phyloP scores from a whole-genome alignment of 1,140 invertebrate species.

The Drosophila bocki region DNA sequence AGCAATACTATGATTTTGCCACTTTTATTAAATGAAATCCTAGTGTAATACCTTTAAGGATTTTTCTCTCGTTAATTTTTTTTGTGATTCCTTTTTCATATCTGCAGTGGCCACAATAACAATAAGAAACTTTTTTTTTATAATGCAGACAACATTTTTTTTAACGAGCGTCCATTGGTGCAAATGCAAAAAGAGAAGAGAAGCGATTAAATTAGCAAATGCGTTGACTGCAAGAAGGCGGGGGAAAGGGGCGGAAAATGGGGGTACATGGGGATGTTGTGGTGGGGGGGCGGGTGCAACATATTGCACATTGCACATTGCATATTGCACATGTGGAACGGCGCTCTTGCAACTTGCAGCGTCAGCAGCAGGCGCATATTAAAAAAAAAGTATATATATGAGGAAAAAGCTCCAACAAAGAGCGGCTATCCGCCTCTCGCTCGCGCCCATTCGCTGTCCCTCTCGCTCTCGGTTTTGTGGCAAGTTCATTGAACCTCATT shows the following conservation, averaged over 20 bases:
- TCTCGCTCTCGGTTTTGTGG: conserved; percentile 46
- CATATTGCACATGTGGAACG: conserved; percentile 70
- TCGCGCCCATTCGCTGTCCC: conserved; percentile 15
- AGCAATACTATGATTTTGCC: no score
- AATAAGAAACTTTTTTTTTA: conserved; percentile 53
- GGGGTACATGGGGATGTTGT: background rate
- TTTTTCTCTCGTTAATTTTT: background rate
- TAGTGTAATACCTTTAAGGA: background rate
- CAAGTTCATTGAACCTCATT: conserved; percentile 78
- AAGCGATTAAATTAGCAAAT: conserved; percentile 76
- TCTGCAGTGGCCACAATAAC: conserved; percentile 34
- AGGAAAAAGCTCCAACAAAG: conserved; percentile 54
- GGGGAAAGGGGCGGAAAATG: background rate
- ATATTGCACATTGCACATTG: conserved; percentile 45
- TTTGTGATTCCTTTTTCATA: background rate
- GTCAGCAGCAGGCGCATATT: conserved; percentile 78
- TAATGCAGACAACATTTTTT: conserved; percentile 60
- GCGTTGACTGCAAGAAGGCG: conserved; percentile 25
- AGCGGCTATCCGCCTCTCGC: conserved; percentile 44
- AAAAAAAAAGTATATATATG: conserved; percentile 43
- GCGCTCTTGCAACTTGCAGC: conserved; percentile 68
- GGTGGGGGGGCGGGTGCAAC: conserved; percentile 14
- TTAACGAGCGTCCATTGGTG: conserved; percentile 62
- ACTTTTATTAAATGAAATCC: background rate
- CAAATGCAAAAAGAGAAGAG: conserved; percentile 19